Percentiles rank a stretch among this genome's conserved stretches.
phyloP scores from a whole-genome alignment of 2,888 invertebrate genomes.

The Mesorhabditis belari region DNA sequence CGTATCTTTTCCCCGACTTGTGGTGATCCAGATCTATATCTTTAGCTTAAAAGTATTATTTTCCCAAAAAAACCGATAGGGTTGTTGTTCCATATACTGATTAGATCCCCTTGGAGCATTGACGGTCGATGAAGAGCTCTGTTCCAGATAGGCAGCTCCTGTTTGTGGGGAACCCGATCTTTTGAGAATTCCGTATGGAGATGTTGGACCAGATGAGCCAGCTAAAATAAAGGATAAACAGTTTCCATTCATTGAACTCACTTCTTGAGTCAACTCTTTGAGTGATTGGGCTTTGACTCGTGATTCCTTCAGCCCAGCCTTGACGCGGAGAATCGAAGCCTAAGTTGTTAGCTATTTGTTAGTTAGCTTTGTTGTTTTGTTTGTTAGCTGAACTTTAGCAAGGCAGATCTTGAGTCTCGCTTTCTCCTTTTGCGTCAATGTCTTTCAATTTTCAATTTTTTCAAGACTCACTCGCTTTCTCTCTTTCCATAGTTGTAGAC shows the following conservation, averaged over 20 bases:
- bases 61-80: background rate
- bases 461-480: background rate
- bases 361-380: no score
- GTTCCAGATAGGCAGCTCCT: background rate
- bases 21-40: slow-evolving; percentile 8
- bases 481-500: background rate
- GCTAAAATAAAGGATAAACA: background rate
- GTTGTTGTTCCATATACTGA: background rate
- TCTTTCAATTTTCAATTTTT: no score
- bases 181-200: background rate
- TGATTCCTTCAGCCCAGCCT: background rate
- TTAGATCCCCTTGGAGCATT: background rate
- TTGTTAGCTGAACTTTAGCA: no score
- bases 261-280: background rate
- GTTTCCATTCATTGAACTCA: background rate
- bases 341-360: background rate
- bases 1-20: slow-evolving; percentile 13
- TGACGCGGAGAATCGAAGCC: background rate
- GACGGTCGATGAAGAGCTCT: background rate
- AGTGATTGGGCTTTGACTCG: background rate
- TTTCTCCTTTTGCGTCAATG: no score
- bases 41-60: background rate
- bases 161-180: background rate
- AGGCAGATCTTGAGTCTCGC: no score
- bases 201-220: background rate